Conservation (phyloP, 1,140 invertebrate species). For the Drosophila littoralis region DNA sequence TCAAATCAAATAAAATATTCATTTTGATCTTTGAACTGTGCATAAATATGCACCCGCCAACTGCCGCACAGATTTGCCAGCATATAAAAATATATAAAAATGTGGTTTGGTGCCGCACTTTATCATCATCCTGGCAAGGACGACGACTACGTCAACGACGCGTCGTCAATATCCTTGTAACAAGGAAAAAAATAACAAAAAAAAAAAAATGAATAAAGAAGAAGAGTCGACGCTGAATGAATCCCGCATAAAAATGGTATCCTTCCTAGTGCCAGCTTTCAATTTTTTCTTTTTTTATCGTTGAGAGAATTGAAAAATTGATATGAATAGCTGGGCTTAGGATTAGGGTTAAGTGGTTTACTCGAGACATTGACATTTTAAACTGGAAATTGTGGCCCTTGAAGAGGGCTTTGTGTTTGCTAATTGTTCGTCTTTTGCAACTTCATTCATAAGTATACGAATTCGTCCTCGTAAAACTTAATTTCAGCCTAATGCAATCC, state of each 20-base stretch:
- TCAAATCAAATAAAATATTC: slow-evolving; percentile 82
- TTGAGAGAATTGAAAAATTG: slow-evolving; percentile 41
- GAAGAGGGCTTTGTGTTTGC: slow-evolving; percentile 31
- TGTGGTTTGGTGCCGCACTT: slow-evolving; percentile 70
- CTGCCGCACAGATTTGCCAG: slow-evolving; percentile 43
- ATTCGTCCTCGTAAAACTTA: slow-evolving; percentile 28
- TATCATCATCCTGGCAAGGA: slow-evolving; percentile 50
- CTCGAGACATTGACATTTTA: slow-evolving; percentile 43
- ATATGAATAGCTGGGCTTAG: slow-evolving; percentile 53
- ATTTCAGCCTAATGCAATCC: slow-evolving; percentile 51
- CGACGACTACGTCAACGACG: slow-evolving; percentile 28
- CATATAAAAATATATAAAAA: slow-evolving; percentile 49
- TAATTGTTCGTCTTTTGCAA: slow-evolving; percentile 49
- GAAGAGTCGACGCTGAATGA: slow-evolving; percentile 10
- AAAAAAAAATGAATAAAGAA: slow-evolving; percentile 17
- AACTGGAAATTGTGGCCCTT: slow-evolving; percentile 17
- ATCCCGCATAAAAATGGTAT: slow-evolving; percentile 35
- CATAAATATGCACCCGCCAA: slow-evolving; percentile 70
- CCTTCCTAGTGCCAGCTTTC: slow-evolving; percentile 11
- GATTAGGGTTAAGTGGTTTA: slow-evolving; percentile 61
- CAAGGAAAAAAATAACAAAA: slow-evolving; percentile 43
- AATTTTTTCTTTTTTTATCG: slow-evolving; percentile 18
- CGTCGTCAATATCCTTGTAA: slow-evolving; percentile 40
- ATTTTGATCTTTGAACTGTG: slow-evolving; percentile 81
- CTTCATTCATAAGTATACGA: slow-evolving; percentile 3